Evolutionary conservation across 2,888 invertebrate genomes (phyloP), one percentile per base, ranked within the genome.

Genomic region (Megamerina dolium): DNA sequence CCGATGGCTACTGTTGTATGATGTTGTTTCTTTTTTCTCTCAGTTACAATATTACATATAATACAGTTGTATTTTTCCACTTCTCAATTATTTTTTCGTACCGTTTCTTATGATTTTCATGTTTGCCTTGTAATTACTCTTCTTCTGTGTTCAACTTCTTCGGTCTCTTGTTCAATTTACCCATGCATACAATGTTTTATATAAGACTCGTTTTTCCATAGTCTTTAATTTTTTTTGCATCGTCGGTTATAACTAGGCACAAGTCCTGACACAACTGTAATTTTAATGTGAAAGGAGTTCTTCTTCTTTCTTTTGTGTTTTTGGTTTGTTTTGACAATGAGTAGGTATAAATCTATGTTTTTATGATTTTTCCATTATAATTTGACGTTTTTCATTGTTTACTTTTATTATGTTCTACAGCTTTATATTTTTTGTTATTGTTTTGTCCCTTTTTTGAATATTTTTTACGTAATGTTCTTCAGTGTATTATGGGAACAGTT

Each of bases 221-320:
- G 17, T 26, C 34, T 30, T 37, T 35, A 34, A 29, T 41, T 23
- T 13, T 16, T 34, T 23, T 40, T 34, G 29, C 9, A 19, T 31
- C 21, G 20, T 17, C 34, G 23, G 36, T 34, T 19, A 18, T 19
- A 14, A 21, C 17, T 12, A 18, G 20, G 13, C 37, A 23, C 13
- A 55, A 49, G 62, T 63, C 64, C 61, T 65, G 57, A 57, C 61
- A 58, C 64, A 65, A 64, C 59, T 54, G 59, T 53, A 55, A 61
- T 56, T 58, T 54, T 57, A 57, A 65, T 63, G 61, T 51, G 62
- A 51, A 57, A 63, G 64, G 65, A 65, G 13, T 16, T 34, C 5
- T 20, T 34, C 14, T 20, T 34, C 20, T 5, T 18, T 19, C 18
- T 17, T 14, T 40, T 21, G 40, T 41, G 14, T 21, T 35, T 18